These are phyloP conservation scores for Pterocles orientalis DNA, from an alignment of 2,113 vertebrate genomes.

Conservation along the genomic window DNA sequence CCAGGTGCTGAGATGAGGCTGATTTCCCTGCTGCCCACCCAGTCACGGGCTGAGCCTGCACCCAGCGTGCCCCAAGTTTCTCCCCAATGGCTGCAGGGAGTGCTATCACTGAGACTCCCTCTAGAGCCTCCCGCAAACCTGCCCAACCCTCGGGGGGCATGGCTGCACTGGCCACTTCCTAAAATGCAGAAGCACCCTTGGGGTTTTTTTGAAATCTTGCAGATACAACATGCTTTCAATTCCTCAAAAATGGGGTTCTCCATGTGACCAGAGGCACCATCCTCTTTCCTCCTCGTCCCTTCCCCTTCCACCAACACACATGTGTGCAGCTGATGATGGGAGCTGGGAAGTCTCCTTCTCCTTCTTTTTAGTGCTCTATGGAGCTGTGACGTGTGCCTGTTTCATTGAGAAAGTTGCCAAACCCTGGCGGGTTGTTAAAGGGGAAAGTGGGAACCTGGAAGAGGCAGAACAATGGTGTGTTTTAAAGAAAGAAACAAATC, in stretches of 20 bases:
- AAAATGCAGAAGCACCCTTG: constrained; percentile 28
- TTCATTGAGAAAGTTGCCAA: constrained; percentile 30
- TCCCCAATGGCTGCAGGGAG: accelerated
- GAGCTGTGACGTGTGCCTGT: neutral
- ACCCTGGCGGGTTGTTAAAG: neutral
- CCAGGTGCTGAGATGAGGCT: accelerated
- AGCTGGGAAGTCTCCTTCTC: neutral
- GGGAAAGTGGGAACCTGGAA: neutral
- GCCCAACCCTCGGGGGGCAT: neutral
- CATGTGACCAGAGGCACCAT: constrained; percentile 25
- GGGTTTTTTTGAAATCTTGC: constrained; percentile 5
- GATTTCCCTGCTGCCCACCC: neutral
- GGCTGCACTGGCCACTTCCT: neutral
- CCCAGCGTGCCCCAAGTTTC: accelerated
- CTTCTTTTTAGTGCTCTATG: neutral
- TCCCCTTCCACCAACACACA: neutral
- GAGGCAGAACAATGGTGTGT: neutral
- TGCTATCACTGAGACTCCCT: neutral
- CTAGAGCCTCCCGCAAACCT: neutral
- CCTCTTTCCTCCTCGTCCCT: neutral
- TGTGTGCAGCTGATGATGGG: neutral
- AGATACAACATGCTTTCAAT: constrained; percentile 51
- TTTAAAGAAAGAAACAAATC: constrained; percentile 1
- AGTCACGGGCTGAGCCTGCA: neutral
- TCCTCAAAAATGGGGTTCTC: constrained; percentile 40